Base-by-base conservation (phyloP, 1,140 invertebrate species). In the Diorhabda elongata region DNA sequence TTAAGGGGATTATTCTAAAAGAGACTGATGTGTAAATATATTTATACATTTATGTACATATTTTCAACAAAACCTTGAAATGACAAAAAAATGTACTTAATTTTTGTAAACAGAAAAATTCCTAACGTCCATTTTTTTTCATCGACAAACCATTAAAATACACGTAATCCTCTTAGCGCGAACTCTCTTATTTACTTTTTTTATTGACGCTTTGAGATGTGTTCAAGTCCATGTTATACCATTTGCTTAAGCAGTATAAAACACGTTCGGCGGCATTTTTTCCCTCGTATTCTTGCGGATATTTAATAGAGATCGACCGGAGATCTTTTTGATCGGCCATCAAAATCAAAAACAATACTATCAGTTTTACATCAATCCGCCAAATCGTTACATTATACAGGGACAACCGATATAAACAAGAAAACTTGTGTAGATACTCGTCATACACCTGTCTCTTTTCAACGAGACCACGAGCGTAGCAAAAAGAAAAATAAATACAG, bases 291-390 rank as follows among this genome's bases (percentile, higher is more conserved):
- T 26, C 26, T 26, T 26, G 11, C 60, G 60, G 5, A n/a, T 62
- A 41, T 62, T 68, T 62, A 68, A 68, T 67, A 67, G 42, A 67
- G 66, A 67, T 52, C 47, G 47, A n/a, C 0, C n/a, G 6, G 26
- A 26, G 47, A 52, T 52, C 47, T 6, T 8, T 52, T 52, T 52
- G 47, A 52, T 67, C 59, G 42, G 26, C 66, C 11, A 67, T 67
- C 66, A 67, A 60, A 61, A 67, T 69, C 70, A 71, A 60, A 61
- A 67, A 71, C 70, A 71, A 71, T 72, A 67, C 71, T 72, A 72
- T 72, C 71, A 26, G 68, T 60, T 72, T 72, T 67, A 69, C 68
- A 72, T 72, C 71, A 67, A 70, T 72, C 71, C 59, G 57, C 59
- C 61, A 63, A 66, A 65, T 67, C 57, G 71, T 69, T 72, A 72